phyloP scores from a whole-genome alignment of 2,888 invertebrate genomes.

The Galerucella pusilla region DNA sequence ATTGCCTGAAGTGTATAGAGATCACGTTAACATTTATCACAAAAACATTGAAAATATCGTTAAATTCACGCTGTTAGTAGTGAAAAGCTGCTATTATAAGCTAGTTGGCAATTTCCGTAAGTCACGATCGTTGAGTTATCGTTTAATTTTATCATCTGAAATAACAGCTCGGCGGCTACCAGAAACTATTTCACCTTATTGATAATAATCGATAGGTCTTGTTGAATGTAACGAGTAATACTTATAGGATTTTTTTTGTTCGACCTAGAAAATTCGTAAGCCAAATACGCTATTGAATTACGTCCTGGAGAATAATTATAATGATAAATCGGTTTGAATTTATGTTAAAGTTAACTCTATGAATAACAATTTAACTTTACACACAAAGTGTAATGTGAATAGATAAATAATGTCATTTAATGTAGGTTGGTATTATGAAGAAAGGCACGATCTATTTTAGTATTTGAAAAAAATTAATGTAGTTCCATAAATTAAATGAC shows the following conservation, averaged over 20 bases:
- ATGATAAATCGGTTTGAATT: too few relatives aligned
- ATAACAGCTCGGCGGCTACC: constrained; percentile 14
- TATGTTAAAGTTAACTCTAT: too few relatives aligned
- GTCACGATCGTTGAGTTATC: constrained; percentile 13
- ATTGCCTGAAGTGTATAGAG: background rate
- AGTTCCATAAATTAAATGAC: background rate
- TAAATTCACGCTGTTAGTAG: constrained; percentile 1
- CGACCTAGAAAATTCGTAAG: background rate
- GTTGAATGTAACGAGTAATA: background rate
- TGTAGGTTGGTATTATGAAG: background rate
- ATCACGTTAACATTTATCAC: constrained; percentile 5
- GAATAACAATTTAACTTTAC: too few relatives aligned
- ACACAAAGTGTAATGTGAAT: too few relatives aligned
- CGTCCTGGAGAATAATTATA: too few relatives aligned
- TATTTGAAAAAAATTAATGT: background rate
- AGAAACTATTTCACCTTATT: constrained; percentile 12
- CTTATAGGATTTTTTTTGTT: too few relatives aligned
- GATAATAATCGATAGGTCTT: constrained; percentile 5
- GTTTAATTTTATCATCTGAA: constrained; percentile 11
- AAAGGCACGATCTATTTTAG: background rate
- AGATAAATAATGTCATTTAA: background rate
- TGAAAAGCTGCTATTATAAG: constrained; percentile 6
- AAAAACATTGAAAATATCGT: constrained; percentile 9
- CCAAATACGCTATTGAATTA: too few relatives aligned
- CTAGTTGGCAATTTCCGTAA: constrained; percentile 6